Evolutionary conservation across 2,113 vertebrate genomes (phyloP), one percentile per base, ranked within the genome.

Genomic region (Mus musculus): DNA sequence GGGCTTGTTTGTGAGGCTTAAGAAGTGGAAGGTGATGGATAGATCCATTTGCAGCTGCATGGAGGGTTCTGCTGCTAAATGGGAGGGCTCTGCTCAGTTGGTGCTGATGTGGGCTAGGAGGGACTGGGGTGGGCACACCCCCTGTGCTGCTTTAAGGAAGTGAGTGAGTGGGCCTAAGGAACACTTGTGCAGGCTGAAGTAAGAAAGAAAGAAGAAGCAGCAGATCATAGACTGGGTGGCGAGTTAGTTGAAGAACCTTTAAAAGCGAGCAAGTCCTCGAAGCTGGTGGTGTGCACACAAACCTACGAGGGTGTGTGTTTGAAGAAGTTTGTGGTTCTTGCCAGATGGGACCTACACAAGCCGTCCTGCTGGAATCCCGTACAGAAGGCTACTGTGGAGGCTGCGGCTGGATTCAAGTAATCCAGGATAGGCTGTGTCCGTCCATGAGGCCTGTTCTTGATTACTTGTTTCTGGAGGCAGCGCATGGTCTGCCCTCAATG

Each of bases 351-450:
- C 85, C 65, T 88, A 81, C 81, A 71, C 85, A 87, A 30, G 76
- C 28, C 72, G 0, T 90, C 94, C 95, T 76, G 14, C 72, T 39
- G 80, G 80, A 88, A 19, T 91, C 80, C 67, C 84, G 73, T 61
- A 93, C 78, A 84, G 42, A 86, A 96, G 65, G 65, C 76, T 90
- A 28, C 69, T 39, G 5, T 56, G 56, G 82, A 97, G 98, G 98
- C 98, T 98, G 93, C 92, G 90, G 98, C 98, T 98, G 95, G 98
- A 97, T 98, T 99, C 98, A 99, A 99, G 98, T 98, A 99, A 99
- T 99, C 98, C 98, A 99, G 98, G 98, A 99, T 98, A 98, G 98
- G 98, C 98, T 98, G 96, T 98, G 97, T 98, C 96, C 97, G 93
- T 96, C 97, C 26, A 96, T 89, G 97, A 97, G 98, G 98, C 98